Conservation (phyloP, 2,113 vertebrate species). For the Azemiops feae region DNA sequence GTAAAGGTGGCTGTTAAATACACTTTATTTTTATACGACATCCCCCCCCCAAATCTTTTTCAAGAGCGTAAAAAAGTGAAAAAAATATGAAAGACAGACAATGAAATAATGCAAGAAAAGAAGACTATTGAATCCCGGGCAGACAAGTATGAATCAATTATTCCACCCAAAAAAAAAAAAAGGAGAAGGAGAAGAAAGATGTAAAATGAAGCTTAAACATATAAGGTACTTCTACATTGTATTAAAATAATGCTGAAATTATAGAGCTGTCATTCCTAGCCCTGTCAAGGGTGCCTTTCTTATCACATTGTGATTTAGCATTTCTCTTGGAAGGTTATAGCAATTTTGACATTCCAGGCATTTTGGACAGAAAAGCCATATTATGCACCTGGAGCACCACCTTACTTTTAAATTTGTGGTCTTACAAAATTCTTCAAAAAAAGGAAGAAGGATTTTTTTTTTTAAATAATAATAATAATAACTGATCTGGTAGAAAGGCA, state of each 20-base stretch:
- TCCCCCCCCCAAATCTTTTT: background rate
- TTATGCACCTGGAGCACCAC: slow-evolving; percentile 3
- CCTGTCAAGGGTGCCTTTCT: slow-evolving; percentile 52
- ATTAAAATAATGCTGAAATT: slow-evolving; percentile 67
- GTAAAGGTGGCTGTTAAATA: slow-evolving; percentile 23
- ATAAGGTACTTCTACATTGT: slow-evolving; percentile 63
- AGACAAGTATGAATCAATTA: slow-evolving; percentile 65
- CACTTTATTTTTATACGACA: slow-evolving; percentile 7
- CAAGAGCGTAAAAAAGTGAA: slow-evolving; percentile 2
- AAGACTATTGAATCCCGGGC: slow-evolving; percentile 53
- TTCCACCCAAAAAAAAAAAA: slow-evolving; percentile 34
- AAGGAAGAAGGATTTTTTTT: background rate
- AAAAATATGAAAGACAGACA: slow-evolving; percentile 28
- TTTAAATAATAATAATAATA: background rate
- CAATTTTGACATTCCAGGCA: slow-evolving; percentile 49
- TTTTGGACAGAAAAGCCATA: slow-evolving; percentile 54
- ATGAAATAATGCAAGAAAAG: slow-evolving; percentile 46
- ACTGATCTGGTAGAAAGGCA: slow-evolving; percentile 20
- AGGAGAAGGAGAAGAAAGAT: slow-evolving; percentile 26
- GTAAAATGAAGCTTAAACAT: slow-evolving; percentile 60
- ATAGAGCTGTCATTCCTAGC: slow-evolving; percentile 61
- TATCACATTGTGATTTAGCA: slow-evolving; percentile 44
- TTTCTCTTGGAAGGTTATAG: slow-evolving; percentile 45
- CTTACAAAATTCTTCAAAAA: slow-evolving; percentile 12
- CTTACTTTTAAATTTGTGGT: slow-evolving; percentile 19